Conservation (phyloP, 2,888 invertebrate species). For the Pseudococcus jackbeardsleyi region DNA sequence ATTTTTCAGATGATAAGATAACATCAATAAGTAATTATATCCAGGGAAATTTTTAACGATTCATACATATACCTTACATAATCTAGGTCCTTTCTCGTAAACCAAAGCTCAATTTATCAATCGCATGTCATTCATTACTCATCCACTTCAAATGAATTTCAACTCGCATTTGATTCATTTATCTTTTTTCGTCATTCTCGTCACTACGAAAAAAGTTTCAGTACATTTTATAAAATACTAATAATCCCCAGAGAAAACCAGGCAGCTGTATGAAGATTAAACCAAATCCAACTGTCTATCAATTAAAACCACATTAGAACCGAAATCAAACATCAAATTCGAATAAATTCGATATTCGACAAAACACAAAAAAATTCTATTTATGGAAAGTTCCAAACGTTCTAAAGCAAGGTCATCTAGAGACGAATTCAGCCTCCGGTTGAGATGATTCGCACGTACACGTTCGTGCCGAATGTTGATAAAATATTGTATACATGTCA, state of each 20-base stretch:
- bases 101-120: neutral
- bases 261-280: no score
- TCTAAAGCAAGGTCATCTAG: neutral
- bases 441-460: neutral
- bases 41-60: neutral
- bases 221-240: no score
- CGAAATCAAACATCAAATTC: no score
- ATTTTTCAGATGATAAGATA: neutral
- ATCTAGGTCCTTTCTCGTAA: neutral
- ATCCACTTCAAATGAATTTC: neutral
- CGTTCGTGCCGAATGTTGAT: neutral
- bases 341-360: no score
- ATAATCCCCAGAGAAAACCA: no score
- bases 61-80: neutral
- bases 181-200: neutral
- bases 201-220: no score
- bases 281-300: no score
- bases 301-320: no score
- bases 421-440: constrained; percentile 8
- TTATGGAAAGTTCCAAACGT: neutral
- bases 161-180: neutral
- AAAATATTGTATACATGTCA: neutral
- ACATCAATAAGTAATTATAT: neutral
- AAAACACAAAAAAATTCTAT: neutral
- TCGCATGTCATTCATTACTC: neutral